Percentiles rank a stretch among this genome's conserved stretches.
Evolutionary conservation across 2,888 invertebrate genomes (phyloP).

Genomic region (Rotaria sp.): DNA sequence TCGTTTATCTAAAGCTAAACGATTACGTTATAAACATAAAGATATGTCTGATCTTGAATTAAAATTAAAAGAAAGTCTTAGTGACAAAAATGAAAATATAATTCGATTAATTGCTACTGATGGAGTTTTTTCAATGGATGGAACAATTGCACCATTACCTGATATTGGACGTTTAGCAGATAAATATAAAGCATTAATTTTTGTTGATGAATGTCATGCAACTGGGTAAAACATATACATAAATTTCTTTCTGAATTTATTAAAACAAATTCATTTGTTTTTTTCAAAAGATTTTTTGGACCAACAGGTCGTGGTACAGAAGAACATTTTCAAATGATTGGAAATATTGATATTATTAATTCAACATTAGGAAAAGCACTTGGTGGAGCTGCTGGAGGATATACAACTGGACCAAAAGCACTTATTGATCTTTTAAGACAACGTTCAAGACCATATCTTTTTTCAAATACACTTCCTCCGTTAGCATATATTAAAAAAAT

Average conservation of each 20-base stretch:
- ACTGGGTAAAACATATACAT: neutral
- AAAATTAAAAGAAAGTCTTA: conserved; percentile 63
- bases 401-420: conserved; percentile 72
- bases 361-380: conserved; percentile 85
- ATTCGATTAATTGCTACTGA: conserved; percentile 74
- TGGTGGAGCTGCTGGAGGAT: conserved; percentile 76
- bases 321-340: conserved; percentile 45
- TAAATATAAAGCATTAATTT: conserved; percentile 70
- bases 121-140: conserved; percentile 90
- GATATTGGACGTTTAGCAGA: conserved; percentile 70
- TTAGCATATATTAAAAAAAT: conserved; percentile 66
- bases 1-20: conserved; percentile 76
- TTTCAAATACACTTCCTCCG: conserved; percentile 81
- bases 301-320: neutral
- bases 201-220: conserved; percentile 70
- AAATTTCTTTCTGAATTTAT: too few relatives aligned
- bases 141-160: conserved; percentile 72
- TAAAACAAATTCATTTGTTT: neutral
- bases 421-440: conserved; percentile 72
- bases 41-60: conserved; percentile 72
- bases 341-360: conserved; percentile 72
- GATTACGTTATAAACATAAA: conserved; percentile 73
- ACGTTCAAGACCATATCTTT: conserved; percentile 75
- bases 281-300: neutral
- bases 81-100: conserved; percentile 58